Percentiles rank a stretch among this genome's conserved stretches.
Conservation (phyloP, 35 echinoderm and acorn worm species). For the Stichopus chloronotus region DNA sequence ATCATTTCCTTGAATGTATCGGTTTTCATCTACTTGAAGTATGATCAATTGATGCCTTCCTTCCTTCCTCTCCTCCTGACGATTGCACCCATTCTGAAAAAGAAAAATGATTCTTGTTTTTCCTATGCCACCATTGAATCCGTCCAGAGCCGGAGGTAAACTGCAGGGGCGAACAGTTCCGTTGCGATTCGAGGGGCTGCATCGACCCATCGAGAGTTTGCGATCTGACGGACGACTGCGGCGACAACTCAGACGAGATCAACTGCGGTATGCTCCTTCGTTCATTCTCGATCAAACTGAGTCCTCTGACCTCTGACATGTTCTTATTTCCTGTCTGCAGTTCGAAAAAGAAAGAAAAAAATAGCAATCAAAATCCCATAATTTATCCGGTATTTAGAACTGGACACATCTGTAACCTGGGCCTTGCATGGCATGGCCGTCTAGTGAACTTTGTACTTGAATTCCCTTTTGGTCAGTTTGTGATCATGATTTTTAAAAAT, state of each 20-base stretch:
- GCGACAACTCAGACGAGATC: slow-evolving; percentile 80
- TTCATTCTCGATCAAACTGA: background rate
- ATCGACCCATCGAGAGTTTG: slow-evolving; percentile 70
- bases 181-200: slow-evolving; percentile 72
- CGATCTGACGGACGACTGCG: slow-evolving; percentile 93
- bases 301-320: background rate
- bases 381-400: no score
- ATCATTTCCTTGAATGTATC: no score
- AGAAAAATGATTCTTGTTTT: slow-evolving; percentile 19
- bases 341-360: background rate
- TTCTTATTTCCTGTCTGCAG: background rate
- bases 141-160: slow-evolving; percentile 21
- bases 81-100: no score
- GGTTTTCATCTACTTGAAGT: no score
- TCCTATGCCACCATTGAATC: slow-evolving; percentile 18
- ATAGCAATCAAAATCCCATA: no score
- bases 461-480: no score
- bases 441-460: no score
- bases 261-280: slow-evolving; percentile 61
- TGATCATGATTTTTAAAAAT: no score
- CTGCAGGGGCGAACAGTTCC: slow-evolving; percentile 56
- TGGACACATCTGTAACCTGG: no score
- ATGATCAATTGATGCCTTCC: no score
- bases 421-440: no score
- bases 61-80: no score